phyloP scores from a whole-genome alignment of 2,113 vertebrate species.

The Struthio camelus region DNA sequence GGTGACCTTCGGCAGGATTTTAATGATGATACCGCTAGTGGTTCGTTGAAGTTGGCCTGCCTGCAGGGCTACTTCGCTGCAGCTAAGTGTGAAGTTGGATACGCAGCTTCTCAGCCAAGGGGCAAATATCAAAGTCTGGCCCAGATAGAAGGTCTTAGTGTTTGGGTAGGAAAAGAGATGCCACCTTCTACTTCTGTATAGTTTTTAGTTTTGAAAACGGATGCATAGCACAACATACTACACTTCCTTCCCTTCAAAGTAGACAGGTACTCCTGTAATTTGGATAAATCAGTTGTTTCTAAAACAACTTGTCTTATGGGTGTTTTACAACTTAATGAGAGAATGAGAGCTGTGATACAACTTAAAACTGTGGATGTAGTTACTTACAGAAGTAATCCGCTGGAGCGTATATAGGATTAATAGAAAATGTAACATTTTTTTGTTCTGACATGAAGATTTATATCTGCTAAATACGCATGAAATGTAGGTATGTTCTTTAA shows the following conservation, averaged over 20 bases:
- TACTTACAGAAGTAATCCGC: background rate
- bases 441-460: background rate
- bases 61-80: conserved; percentile 84
- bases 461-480: background rate
- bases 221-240: conserved; percentile 26
- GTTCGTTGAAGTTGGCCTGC: conserved; percentile 89
- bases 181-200: conserved; percentile 47
- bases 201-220: conserved; percentile 27
- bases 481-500: background rate
- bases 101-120: conserved; percentile 78
- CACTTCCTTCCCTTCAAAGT: conserved; percentile 8
- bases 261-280: background rate
- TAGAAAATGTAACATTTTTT: background rate
- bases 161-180: conserved; percentile 66
- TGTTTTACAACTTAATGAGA: background rate
- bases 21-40: conserved; percentile 94
- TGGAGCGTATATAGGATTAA: background rate
- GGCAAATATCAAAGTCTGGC: conserved; percentile 82
- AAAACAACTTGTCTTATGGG: background rate
- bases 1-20: conserved; percentile 91
- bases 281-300: background rate
- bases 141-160: conserved; percentile 75
- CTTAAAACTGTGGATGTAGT: background rate
- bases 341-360: background rate
- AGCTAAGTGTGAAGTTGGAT: conserved; percentile 84